A percentile compares a stretch with the other conserved stretches of the same genome.
Conservation (phyloP, 2,888 invertebrate genomes). For the Argynnis bischoffii region DNA sequence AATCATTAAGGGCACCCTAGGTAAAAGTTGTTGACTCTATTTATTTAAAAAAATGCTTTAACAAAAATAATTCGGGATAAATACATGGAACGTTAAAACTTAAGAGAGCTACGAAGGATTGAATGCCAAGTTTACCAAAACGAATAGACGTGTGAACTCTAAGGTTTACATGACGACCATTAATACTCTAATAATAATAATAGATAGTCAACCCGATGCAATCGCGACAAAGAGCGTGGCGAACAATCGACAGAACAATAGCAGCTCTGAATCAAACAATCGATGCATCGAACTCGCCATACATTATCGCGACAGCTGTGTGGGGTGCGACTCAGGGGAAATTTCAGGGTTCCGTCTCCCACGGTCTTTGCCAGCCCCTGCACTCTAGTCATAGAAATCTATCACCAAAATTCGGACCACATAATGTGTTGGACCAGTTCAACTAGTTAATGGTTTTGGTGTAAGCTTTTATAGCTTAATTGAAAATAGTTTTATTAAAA, state of each 20-base stretch:
- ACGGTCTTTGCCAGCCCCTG: constrained; percentile 57
- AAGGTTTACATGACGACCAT: constrained; percentile 31
- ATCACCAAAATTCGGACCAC: constrained; percentile 9
- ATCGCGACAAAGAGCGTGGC: constrained; percentile 37
- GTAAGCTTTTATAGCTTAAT: neutral
- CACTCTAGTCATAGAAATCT: constrained; percentile 39
- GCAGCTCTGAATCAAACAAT: constrained; percentile 71
- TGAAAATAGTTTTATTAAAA: too few relatives aligned
- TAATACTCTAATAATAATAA: constrained; percentile 40
- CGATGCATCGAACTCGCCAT: constrained; percentile 62
- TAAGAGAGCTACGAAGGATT: neutral
- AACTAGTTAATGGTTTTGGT: neutral
- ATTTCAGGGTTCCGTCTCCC: constrained; percentile 66
- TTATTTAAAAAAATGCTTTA: too few relatives aligned
- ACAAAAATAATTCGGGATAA: too few relatives aligned
- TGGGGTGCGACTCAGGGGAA: constrained; percentile 52
- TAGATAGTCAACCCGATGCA: constrained; percentile 35
- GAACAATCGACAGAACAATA: constrained; percentile 59
- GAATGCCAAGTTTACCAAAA: neutral
- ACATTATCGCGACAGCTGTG: constrained; percentile 73
- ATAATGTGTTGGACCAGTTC: constrained; percentile 5
- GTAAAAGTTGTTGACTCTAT: too few relatives aligned
- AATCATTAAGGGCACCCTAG: neutral
- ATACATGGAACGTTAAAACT: neutral
- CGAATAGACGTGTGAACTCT: constrained; percentile 9